phyloP scores from a whole-genome alignment of 2,888 invertebrate species.

The Agonopterix arenella region DNA sequence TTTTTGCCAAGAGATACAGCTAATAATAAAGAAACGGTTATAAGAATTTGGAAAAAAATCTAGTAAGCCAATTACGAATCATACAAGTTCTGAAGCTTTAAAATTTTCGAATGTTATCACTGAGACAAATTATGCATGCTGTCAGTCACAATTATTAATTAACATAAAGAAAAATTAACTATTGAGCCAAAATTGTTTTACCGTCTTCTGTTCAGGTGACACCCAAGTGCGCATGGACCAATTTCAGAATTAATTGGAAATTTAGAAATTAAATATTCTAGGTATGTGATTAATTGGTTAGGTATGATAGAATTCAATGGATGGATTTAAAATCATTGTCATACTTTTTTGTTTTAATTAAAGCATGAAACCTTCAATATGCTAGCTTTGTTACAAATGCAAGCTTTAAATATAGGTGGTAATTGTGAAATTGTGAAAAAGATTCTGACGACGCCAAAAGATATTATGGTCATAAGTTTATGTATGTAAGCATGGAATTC shows the following conservation, averaged over 20 bases:
- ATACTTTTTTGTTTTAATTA: conserved; percentile 22
- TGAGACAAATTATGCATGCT: conserved; percentile 56
- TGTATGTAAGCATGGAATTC: background rate
- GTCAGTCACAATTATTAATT: conserved; percentile 68
- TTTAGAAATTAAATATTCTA: conserved; percentile 13
- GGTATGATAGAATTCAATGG: conserved; percentile 8
- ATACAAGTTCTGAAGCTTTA: conserved; percentile 52
- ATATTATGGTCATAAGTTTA: no score
- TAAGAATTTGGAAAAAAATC: conserved; percentile 51
- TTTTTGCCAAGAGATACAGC: conserved; percentile 32
- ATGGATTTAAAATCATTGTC: conserved; percentile 15
- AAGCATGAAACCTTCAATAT: no score
- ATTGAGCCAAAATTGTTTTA: conserved; percentile 59
- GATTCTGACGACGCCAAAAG: no score
- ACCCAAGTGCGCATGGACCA: conserved; percentile 68
- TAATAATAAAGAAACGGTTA: background rate
- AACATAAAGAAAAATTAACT: conserved; percentile 44
- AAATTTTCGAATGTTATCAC: conserved; percentile 48
- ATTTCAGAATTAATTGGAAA: conserved; percentile 43
- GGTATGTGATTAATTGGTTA: conserved; percentile 13
- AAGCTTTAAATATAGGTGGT: background rate
- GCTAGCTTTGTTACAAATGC: no score
- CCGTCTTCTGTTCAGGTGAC: conserved; percentile 73
- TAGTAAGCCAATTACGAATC: conserved; percentile 64
- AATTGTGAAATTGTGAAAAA: no score